phyloP scores from a whole-genome alignment of 1,140 invertebrate genomes.

The Scaptomyza hsui region DNA sequence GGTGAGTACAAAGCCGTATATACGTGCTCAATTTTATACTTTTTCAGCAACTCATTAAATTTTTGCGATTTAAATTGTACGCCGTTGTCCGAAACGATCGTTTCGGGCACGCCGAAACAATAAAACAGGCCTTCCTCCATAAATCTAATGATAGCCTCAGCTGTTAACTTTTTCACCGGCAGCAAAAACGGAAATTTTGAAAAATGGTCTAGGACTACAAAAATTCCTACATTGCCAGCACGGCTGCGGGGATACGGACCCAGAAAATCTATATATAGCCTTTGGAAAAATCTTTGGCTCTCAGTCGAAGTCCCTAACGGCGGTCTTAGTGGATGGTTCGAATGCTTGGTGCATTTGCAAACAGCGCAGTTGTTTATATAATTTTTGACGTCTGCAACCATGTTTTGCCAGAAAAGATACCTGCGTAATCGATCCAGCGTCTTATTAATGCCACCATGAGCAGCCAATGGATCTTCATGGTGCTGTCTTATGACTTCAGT shows the following conservation, averaged over 20 bases:
- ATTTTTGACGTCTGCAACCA: not conserved
- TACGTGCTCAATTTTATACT: too few relatives aligned
- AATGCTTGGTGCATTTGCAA: conserved; percentile 20
- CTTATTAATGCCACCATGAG: conserved; percentile 26
- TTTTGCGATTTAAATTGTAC: too few relatives aligned
- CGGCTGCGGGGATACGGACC: conserved; percentile 32
- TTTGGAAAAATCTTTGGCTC: conserved; percentile 23
- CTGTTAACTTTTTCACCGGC: conserved; percentile 33
- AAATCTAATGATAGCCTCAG: conserved; percentile 9
- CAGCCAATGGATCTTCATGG: conserved; percentile 8
- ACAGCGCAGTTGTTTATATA: conserved; percentile 6
- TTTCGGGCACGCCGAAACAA: too few relatives aligned
- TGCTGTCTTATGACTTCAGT: not conserved
- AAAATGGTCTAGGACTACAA: conserved; percentile 36
- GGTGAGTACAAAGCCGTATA: too few relatives aligned
- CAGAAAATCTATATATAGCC: conserved; percentile 34
- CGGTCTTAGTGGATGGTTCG: conserved; percentile 3
- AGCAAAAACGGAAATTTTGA: conserved; percentile 45
- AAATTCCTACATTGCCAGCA: conserved; percentile 27
- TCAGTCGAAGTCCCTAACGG: too few relatives aligned
- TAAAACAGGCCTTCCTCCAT: conserved; percentile 7
- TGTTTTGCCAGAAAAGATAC: conserved; percentile 16
- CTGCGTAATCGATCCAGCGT: conserved; percentile 7
- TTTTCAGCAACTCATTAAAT: too few relatives aligned
- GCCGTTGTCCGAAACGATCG: too few relatives aligned